Evolutionary conservation across 1,140 invertebrate species (phyloP), one percentile per base, ranked within the genome.

Genomic region (Gonioctena quinquepunctata): DNA sequence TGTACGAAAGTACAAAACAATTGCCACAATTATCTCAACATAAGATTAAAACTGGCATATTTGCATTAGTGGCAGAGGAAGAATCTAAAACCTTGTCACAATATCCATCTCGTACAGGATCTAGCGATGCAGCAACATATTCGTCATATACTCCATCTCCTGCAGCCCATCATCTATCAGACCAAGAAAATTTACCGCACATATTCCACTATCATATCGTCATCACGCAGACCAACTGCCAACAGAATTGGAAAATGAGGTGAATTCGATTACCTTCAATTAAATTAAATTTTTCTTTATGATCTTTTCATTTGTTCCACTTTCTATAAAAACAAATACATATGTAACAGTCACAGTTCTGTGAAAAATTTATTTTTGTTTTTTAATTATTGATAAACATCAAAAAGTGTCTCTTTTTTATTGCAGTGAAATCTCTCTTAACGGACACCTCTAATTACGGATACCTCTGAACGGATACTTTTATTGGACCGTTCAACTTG

Each of bases 71-170:
- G 2, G 59, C 66, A 42, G 8, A 61, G 8, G 57, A 42, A 33
- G 66, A 68, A 50, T 25, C 56, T 11, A 68, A 52, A 50, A 33
- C 11, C 18, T 50, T 68, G 57, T 22, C 11, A 11, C 2, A 33
- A 54, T 57, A 56, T 67, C n/a, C 65, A 7, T n/a, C 61, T 63
- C 27, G 61, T 63, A 26, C 61, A 42, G 8, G 19, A n/a, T 63
- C 61, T 21, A 63, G 61, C 42, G 28, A 63, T 63, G 61, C 42
- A 63, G 27, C 8, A 21, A 42, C 33, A 42, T 63, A 63, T 63
- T 54, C 63, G n/a, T 66, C 23, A 50, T 66, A 66, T 27, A 54
- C 4, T 5, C 49, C 42, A 19, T 65, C 42, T 65, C 21, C 63
- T 52, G 42, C 63, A 65, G 16, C 13, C 11, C 42, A 26, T 13